phyloP scores from a whole-genome alignment of 1,140 invertebrate genomes.

The Drosophila nasuta region DNA sequence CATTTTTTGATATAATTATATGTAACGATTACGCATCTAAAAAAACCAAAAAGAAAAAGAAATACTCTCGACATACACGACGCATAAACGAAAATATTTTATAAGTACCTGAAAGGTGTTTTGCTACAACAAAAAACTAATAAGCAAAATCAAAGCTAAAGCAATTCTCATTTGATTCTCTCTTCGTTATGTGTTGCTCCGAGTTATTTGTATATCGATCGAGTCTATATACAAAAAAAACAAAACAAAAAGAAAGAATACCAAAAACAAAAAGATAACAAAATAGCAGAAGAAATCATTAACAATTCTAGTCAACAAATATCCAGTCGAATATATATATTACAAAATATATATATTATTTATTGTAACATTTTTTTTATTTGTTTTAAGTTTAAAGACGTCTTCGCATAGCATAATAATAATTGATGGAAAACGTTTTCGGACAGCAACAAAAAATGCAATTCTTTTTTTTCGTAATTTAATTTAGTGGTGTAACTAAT shows the following conservation, averaged over 20 bases:
- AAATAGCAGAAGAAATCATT: background rate
- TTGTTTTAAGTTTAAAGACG: slow-evolving; percentile 16
- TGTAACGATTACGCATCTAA: slow-evolving; percentile 13
- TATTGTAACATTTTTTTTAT: slow-evolving; percentile 13
- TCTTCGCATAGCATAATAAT: slow-evolving; percentile 41
- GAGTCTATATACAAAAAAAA: slow-evolving; percentile 25
- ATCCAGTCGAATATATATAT: slow-evolving; percentile 18
- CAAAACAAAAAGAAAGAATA: slow-evolving; percentile 10
- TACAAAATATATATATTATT: slow-evolving; percentile 16
- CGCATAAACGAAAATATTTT: slow-evolving; percentile 54
- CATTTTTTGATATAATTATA: slow-evolving; percentile 35
- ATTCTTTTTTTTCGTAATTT: slow-evolving; percentile 12
- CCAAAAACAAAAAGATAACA: background rate
- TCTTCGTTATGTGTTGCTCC: slow-evolving; percentile 23
- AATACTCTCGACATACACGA: slow-evolving; percentile 18
- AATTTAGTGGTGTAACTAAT: slow-evolving; percentile 11
- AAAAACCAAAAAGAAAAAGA: too few species aligned
- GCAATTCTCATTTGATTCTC: slow-evolving; percentile 35
- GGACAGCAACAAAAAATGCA: slow-evolving; percentile 1
- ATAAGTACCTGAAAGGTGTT: slow-evolving; percentile 61
- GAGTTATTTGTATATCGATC: slow-evolving; percentile 31
- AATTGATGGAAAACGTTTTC: slow-evolving; percentile 19
- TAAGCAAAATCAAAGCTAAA: slow-evolving; percentile 19
- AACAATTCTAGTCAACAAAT: slow-evolving; percentile 42
- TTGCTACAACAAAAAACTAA: slow-evolving; percentile 37